These are phyloP conservation scores for Crotalus viridis DNA, from an alignment of 2,113 vertebrate species.

Conservation along the genomic window DNA sequence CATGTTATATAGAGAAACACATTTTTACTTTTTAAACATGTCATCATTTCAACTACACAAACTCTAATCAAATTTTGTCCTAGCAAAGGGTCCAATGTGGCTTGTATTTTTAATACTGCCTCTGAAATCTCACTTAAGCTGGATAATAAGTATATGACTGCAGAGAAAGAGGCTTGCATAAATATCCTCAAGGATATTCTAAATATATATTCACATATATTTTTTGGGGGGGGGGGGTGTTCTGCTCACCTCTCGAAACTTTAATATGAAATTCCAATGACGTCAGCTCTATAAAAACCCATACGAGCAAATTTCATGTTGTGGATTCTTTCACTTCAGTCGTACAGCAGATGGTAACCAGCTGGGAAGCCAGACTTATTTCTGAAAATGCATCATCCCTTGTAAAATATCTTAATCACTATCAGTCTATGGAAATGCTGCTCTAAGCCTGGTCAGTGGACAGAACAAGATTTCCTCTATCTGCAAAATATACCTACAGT, in stretches of 20 bases:
- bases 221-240: no score
- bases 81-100: background rate
- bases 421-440: slow-evolving; percentile 57
- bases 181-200: background rate
- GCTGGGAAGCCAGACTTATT: slow-evolving; percentile 67
- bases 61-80: background rate
- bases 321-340: slow-evolving; percentile 64
- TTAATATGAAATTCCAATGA: slow-evolving; percentile 52
- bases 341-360: slow-evolving; percentile 72
- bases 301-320: slow-evolving; percentile 48
- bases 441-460: slow-evolving; percentile 52
- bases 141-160: background rate
- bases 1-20: background rate
- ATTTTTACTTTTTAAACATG: background rate
- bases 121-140: background rate
- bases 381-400: slow-evolving; percentile 64
- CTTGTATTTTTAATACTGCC: background rate
- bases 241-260: slow-evolving; percentile 38
- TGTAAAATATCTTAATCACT: slow-evolving; percentile 57
- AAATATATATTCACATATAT: background rate
- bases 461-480: slow-evolving; percentile 19
- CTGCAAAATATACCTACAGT: slow-evolving; percentile 8
- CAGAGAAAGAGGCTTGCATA: background rate
- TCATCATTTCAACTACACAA: background rate
- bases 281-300: slow-evolving; percentile 32